Evolutionary conservation across 2,797 vertebrate species (phyloP).

Genomic region (Onychomys torridus): DNA sequence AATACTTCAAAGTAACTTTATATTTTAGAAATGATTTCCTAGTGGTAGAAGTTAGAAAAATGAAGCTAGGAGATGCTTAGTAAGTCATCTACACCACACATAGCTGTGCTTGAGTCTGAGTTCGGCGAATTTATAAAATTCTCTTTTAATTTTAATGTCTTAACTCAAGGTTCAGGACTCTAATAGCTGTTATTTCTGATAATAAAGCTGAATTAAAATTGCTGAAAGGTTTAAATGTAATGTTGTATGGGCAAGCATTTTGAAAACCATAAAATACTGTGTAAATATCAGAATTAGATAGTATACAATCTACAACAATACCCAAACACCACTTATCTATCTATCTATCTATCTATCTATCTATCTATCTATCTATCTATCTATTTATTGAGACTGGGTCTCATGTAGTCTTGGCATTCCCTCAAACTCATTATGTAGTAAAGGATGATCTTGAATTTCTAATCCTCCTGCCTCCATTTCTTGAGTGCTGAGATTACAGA

Average conservation of each 20-base stretch:
- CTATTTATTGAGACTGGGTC: background rate
- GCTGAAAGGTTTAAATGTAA: background rate
- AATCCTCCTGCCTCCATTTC: background rate
- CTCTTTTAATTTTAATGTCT: background rate
- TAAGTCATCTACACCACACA: background rate
- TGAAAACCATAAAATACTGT: background rate
- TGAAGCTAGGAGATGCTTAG: background rate
- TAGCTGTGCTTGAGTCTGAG: background rate
- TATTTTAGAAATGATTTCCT: background rate
- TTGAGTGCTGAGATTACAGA: background rate
- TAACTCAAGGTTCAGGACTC: background rate
- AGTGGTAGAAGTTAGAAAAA: background rate
- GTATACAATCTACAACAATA: background rate
- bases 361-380: no score
- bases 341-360: no score
- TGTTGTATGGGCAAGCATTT: background rate
- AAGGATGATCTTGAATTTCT: background rate
- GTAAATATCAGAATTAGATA: background rate
- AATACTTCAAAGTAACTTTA: background rate
- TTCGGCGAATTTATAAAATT: constrained; percentile 39
- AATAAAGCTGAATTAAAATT: background rate
- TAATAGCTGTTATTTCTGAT: background rate
- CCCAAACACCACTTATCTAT: background rate
- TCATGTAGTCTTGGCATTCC: background rate
- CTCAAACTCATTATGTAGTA: background rate